Percentiles rank a stretch among this genome's conserved stretches.
These are phyloP conservation scores for Lacerta viridis DNA, from an alignment of 2,797 vertebrate species.

Conservation along the genomic window DNA sequence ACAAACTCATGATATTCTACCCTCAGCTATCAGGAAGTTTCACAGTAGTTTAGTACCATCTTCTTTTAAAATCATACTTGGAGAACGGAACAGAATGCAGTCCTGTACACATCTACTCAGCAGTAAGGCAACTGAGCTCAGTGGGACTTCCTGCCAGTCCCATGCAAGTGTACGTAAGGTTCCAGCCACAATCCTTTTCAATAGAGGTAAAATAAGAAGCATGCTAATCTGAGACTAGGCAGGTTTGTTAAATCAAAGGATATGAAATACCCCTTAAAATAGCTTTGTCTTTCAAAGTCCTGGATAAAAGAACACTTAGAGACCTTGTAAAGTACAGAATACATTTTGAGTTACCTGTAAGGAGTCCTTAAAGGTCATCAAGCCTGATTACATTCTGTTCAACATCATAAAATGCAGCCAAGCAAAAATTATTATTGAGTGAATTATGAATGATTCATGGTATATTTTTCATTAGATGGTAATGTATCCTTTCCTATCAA, in stretches of 20 bases:
- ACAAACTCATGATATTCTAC: not conserved
- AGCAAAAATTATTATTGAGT: slow-evolving; percentile 73
- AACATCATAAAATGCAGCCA: slow-evolving; percentile 69
- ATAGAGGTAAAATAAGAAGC: slow-evolving; percentile 44
- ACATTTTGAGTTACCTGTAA: slow-evolving; percentile 74
- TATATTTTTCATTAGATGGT: slow-evolving; percentile 70
- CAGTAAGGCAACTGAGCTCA: not conserved
- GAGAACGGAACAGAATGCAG: slow-evolving; percentile 16
- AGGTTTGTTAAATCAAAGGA: slow-evolving; percentile 1
- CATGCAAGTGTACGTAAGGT: not conserved
- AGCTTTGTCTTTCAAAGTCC: slow-evolving; percentile 49
- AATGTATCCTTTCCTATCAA: slow-evolving; percentile 70
- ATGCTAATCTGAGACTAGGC: slow-evolving; percentile 35
- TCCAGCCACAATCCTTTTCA: slow-evolving; percentile 15
- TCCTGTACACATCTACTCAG: not conserved
- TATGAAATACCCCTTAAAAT: slow-evolving; percentile 30
- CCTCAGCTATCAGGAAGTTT: not conserved
- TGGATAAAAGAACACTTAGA: slow-evolving; percentile 56
- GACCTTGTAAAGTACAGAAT: slow-evolving; percentile 66
- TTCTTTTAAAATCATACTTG: slow-evolving; percentile 36
- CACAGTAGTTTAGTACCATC: slow-evolving; percentile 5
- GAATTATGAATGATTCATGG: slow-evolving; percentile 75
- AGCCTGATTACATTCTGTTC: slow-evolving; percentile 75
- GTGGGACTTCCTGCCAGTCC: not conserved
- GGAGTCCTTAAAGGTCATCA: slow-evolving; percentile 82